Base-by-base conservation (phyloP, 2,888 invertebrate genomes). In the Hemithea aestivaria region DNA sequence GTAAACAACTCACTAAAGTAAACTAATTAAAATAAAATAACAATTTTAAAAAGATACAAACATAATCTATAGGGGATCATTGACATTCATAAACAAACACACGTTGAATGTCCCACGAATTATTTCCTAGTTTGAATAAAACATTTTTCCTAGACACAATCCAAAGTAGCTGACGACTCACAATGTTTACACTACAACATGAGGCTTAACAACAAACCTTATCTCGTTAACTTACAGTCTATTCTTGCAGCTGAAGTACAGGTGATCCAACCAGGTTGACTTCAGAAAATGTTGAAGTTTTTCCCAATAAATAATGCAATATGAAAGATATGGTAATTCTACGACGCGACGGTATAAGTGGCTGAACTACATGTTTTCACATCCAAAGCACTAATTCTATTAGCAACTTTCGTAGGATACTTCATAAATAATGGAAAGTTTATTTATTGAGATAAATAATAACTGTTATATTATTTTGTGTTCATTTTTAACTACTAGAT, bases 221-320 rank as follows among this genome's bases (percentile, higher is more conserved):
- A 48, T 22, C 4, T 11, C 35, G 37, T 30, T 34, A 49, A 12
- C 32, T 56, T 60, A 76, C 42, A 62, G 73, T 62, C 43, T 55
- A 53, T 48, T 71, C 67, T 66, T 41, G 65, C 62, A 64, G 58
- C 71, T 66, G 73, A 53, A 53, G 71, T 70, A 66, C 81, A 79
- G 81, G 80, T 80, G 82, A 78, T 62, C 61, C 57, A 51, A 71
- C 62, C 81, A 75, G 72, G 63, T 70, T 73, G 74, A 81, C 74
- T 78, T 76, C 72, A 68, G 75, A 72, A 77, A 80, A 80, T 78
- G 79, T 73, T 77, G 79, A 66, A 82, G 76, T 78, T 81, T 79
- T 80, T 70, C 69, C 73, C 78, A 82, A 83, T 83, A 84, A 83
- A 83, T 83, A 84, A 83, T 84, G 81, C 81, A 83, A 70, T 57